Percentiles rank a stretch among this genome's conserved stretches.
Evolutionary conservation across 2,888 invertebrate species (phyloP).

Genomic region (Mesorhabditis spiculigera): DNA sequence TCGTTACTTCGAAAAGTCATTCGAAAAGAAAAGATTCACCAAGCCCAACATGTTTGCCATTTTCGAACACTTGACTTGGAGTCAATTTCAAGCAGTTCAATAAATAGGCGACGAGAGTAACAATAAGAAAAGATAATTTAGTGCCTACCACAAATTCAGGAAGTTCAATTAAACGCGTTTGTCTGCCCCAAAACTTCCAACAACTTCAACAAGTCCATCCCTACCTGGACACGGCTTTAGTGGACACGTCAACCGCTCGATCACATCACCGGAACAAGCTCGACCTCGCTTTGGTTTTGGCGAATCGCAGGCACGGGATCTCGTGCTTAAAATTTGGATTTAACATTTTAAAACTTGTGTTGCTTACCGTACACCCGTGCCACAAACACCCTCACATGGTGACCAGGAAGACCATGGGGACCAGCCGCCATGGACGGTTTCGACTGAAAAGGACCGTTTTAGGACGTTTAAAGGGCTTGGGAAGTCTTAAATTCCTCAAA

Average conservation of each 20-base stretch:
- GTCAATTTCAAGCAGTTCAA: no score
- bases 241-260: conserved; percentile 35
- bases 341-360: neutral
- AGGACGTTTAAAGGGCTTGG: no score
- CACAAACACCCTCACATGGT: conserved; percentile 40
- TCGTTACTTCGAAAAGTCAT: no score
- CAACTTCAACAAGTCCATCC: neutral
- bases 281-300: conserved; percentile 41
- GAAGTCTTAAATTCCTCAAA: no score
- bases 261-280: conserved; percentile 38
- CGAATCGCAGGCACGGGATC: conserved; percentile 40
- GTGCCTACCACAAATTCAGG: no score
- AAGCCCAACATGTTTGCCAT: no score
- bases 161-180: no score
- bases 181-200: no score
- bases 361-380: conserved; percentile 22
- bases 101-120: no score
- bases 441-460: conserved; percentile 27
- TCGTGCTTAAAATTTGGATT: conserved; percentile 11
- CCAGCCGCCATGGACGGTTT: conserved; percentile 44
- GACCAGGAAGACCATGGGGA: conserved; percentile 42
- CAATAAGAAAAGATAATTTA: no score
- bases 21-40: no score
- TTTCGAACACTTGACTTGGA: no score
- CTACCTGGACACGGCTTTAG: conserved; percentile 31